Evolutionary conservation across 1,140 invertebrate species (phyloP).

Genomic region (Lerema accius): DNA sequence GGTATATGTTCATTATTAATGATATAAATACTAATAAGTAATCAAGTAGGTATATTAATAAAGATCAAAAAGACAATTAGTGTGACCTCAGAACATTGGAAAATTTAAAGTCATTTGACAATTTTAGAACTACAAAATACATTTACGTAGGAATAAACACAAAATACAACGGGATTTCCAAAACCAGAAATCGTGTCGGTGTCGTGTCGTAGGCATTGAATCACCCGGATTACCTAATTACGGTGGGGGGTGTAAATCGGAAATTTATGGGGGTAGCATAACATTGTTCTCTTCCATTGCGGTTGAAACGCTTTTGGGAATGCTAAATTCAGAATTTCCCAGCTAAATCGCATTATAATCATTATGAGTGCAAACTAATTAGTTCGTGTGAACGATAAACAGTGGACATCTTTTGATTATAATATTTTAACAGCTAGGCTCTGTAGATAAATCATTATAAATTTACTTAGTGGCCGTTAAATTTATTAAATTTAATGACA

Average conservation of each 20-base stretch:
- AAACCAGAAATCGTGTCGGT: slow-evolving; percentile 16
- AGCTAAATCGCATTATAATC: slow-evolving; percentile 23
- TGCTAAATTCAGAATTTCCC: slow-evolving; percentile 25
- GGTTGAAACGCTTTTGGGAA: slow-evolving; percentile 30
- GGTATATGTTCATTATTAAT: no score
- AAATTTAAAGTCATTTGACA: no score
- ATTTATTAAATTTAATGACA: no score
- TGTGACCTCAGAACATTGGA: no score
- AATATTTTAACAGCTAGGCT: no score
- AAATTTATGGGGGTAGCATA: slow-evolving; percentile 36
- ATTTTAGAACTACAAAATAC: no score
- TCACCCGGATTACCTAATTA: slow-evolving; percentile 47
- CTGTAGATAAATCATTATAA: no score
- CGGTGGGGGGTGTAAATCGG: slow-evolving; percentile 39
- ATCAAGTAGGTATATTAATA: no score
- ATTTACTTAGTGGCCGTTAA: no score
- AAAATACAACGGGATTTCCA: neutral
- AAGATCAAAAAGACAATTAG: no score
- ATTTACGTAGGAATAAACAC: slow-evolving; percentile 6
- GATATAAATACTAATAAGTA: no score
- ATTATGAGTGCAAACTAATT: slow-evolving; percentile 25
- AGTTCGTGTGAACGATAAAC: slow-evolving; percentile 14
- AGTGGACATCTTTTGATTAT: no score
- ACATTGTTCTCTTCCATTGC: slow-evolving; percentile 33
- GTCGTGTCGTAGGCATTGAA: slow-evolving; percentile 22